These are phyloP conservation scores for Acanthopagrus latus DNA, from an alignment of 2,797 vertebrate genomes.

Conservation along the genomic window DNA sequence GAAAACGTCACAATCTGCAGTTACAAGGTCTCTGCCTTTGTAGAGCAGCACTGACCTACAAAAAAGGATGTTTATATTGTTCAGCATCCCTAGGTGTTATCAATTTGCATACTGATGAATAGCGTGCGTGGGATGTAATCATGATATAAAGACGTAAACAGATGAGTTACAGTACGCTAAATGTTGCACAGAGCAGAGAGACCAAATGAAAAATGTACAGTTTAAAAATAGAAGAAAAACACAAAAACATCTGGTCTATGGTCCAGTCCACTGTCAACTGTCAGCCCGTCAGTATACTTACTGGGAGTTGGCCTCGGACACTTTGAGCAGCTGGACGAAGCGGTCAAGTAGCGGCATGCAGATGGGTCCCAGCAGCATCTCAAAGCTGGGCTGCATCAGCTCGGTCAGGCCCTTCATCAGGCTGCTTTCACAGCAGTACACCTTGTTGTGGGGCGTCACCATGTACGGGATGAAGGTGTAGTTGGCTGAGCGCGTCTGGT, in stretches of 20 bases:
- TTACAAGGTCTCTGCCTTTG: background rate
- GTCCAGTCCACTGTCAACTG: no score
- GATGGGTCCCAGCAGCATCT: conserved; percentile 95
- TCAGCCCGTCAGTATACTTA: conserved; percentile 70
- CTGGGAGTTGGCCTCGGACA: conserved; percentile 94
- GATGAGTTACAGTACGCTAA: background rate
- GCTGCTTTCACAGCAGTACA: conserved; percentile 97
- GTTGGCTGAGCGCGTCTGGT: conserved; percentile 94
- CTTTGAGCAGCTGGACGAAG: conserved; percentile 93
- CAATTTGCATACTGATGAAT: background rate
- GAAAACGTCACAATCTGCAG: background rate
- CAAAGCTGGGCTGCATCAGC: conserved; percentile 96
- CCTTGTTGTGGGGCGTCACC: conserved; percentile 97
- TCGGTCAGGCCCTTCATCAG: conserved; percentile 96
- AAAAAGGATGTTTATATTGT: background rate
- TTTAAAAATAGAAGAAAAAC: no score
- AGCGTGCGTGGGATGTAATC: background rate
- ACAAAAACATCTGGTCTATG: no score
- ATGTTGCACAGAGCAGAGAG: background rate
- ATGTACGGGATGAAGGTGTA: conserved; percentile 98
- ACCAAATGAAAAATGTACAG: background rate
- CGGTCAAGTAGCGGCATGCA: conserved; percentile 96
- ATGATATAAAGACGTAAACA: background rate
- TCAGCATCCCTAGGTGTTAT: background rate
- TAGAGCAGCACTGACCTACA: background rate